Conservation (phyloP, 2,797 vertebrate genomes). For the Xenopus petersii region DNA sequence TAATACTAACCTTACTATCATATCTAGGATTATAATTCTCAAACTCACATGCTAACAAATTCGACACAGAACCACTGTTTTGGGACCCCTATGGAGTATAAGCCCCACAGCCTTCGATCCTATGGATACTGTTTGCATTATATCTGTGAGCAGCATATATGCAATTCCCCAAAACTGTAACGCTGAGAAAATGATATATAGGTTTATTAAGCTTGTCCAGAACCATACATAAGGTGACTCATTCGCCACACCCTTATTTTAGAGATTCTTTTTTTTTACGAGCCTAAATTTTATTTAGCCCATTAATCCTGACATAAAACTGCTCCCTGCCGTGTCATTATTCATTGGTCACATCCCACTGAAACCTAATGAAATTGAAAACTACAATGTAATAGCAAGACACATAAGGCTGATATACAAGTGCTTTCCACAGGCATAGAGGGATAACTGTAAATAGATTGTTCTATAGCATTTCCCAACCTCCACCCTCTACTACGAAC, state of each 20-base stretch:
- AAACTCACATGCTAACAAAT: no score
- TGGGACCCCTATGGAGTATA: no score
- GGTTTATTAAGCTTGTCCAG: constrained; percentile 31
- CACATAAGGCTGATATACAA: constrained; percentile 43
- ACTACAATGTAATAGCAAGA: constrained; percentile 27
- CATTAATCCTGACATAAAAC: constrained; percentile 33
- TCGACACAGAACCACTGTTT: no score
- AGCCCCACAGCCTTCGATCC: no score
- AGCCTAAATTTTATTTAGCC: constrained; percentile 29
- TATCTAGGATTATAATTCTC: no score
- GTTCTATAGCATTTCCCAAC: constrained; percentile 6
- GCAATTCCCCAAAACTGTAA: not conserved
- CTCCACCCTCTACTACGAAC: no score
- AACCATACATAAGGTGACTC: constrained; percentile 18
- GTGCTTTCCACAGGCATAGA: constrained; percentile 22
- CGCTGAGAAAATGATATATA: not conserved
- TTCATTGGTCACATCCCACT: constrained; percentile 39
- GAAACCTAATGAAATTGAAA: constrained; percentile 40
- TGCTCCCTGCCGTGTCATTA: constrained; percentile 32
- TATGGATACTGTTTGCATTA: no score
- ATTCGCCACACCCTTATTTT: constrained; percentile 43
- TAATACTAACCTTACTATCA: no score
- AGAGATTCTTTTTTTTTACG: constrained; percentile 27
- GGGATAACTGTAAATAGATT: constrained; percentile 27
- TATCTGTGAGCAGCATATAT: not conserved